Base-by-base conservation (phyloP, 2,888 invertebrate genomes). In the Euphydryas editha region DNA sequence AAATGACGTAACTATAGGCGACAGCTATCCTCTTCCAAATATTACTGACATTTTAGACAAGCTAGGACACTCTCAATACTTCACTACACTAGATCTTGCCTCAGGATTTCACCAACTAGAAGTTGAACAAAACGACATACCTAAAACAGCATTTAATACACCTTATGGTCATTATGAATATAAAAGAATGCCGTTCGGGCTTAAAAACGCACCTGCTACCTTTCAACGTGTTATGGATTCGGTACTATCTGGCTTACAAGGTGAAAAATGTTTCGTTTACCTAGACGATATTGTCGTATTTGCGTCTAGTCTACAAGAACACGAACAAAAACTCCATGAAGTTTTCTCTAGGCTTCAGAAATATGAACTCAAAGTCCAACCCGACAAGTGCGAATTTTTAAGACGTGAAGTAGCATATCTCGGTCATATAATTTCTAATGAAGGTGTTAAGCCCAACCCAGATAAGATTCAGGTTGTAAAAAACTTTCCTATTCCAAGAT, bases 251-350 rank as follows among this genome's bases (percentile, higher is more conserved):
- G 39, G 39, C 8, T 24, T 24, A 24, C 73, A 75, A 65, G 76
- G 75, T 2, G 70, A 73, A 59, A 47, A 70, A 49, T 75, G 76
- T 42, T 76, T 78, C 42, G 76, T 76, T 0, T 82, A 79, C 68
- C 65, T 79, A 20, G 81, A 82, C 65, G 80, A 81, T 21, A 76
- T 79, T 2, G 74, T 82, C 1, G 62, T 75, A 57, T 69, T 76
- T 20, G 76, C 78, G 0, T 74, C 76, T 17, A 76, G 75, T 30
- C 68, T 84, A 1, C 75, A 80, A 67, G 78, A 82, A 70, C 81
- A 83, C 36, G 72, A 74, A 44, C 37, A 71, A 63, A 81, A 78
- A 62, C 67, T 24, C 2, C 2, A 24, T 4, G 24, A 24, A 6
- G 24, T 24, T 24, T 24, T 24, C 6, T 2, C 2, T 24, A 24